Percentiles rank a stretch among this genome's conserved stretches.
These are phyloP conservation scores for Nyctibius grandis DNA, from an alignment of 2,797 vertebrate genomes.

Conservation along the genomic window DNA sequence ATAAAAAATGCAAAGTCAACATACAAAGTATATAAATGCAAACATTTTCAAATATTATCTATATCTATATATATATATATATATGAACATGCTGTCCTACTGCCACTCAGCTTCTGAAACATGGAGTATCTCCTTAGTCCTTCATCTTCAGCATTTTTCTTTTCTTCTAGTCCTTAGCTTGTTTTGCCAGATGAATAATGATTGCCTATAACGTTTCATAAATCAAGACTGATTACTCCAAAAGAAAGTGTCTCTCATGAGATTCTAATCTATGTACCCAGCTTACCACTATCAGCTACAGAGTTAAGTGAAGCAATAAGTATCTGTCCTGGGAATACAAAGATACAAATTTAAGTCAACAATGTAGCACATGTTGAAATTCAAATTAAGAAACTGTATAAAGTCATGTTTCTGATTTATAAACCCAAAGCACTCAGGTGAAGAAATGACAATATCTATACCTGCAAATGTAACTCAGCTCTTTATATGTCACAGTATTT, in stretches of 20 bases:
- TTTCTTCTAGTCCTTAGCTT: not conserved
- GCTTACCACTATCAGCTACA: not conserved
- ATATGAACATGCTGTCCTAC: not conserved
- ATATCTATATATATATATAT: not conserved
- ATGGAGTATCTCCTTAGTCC: not conserved
- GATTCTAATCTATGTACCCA: not conserved
- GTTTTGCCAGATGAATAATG: not conserved
- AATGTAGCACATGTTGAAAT: not conserved
- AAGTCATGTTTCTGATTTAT: not conserved
- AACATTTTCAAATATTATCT: not conserved
- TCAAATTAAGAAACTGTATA: not conserved
- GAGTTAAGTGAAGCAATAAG: not conserved
- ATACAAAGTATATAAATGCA: not conserved
- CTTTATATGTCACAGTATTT: not conserved
- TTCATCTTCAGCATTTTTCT: not conserved
- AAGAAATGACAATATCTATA: not conserved
- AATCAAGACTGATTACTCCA: not conserved
- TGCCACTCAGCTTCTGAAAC: not conserved
- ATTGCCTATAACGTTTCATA: not conserved
- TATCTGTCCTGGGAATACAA: not conserved
- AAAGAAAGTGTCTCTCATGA: not conserved
- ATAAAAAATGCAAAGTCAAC: not conserved
- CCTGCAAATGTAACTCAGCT: not conserved
- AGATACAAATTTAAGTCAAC: not conserved
- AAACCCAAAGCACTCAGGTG: not conserved